phyloP scores from a whole-genome alignment of 1,140 invertebrate species.

The Thaumatotibia leucotreta region DNA sequence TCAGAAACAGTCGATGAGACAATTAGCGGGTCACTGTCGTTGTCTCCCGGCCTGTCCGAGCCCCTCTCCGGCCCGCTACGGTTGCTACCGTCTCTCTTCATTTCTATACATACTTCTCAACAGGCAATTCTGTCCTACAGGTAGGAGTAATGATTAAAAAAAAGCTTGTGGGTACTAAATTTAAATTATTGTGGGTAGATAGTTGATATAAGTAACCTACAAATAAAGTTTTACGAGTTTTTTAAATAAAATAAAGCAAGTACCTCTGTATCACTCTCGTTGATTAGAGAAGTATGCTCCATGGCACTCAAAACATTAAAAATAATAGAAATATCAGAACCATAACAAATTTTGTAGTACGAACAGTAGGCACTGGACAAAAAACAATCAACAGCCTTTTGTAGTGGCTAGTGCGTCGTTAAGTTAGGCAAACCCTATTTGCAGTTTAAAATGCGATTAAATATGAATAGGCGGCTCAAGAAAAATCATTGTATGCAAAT shows the following conservation, averaged over 20 bases:
- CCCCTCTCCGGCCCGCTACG: constrained; percentile 55
- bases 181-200: neutral
- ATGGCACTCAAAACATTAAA: constrained; percentile 18
- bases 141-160: constrained; percentile 1
- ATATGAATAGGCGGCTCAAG: constrained; percentile 36
- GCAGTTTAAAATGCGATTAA: constrained; percentile 8
- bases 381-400: constrained; percentile 14
- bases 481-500: constrained; percentile 68
- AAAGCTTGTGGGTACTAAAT: constrained; percentile 13
- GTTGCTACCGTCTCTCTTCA: constrained; percentile 63
- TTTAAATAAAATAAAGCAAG: constrained; percentile 14
- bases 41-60: constrained; percentile 24
- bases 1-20: constrained; percentile 54
- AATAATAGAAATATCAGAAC: constrained; percentile 10
- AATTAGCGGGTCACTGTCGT: constrained; percentile 56
- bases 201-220: neutral
- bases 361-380: neutral
- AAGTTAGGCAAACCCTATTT: neutral
- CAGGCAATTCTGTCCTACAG: constrained; percentile 52
- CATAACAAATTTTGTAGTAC: neutral
- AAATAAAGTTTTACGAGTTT: neutral
- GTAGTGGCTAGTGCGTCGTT: constrained; percentile 15
- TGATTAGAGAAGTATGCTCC: constrained; percentile 36
- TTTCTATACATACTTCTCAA: constrained; percentile 71
- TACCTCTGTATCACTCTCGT: constrained; percentile 47